Evolutionary conservation across 64 coral and sea anemone species (phyloP).

Genomic region (Acropora tenuis): DNA sequence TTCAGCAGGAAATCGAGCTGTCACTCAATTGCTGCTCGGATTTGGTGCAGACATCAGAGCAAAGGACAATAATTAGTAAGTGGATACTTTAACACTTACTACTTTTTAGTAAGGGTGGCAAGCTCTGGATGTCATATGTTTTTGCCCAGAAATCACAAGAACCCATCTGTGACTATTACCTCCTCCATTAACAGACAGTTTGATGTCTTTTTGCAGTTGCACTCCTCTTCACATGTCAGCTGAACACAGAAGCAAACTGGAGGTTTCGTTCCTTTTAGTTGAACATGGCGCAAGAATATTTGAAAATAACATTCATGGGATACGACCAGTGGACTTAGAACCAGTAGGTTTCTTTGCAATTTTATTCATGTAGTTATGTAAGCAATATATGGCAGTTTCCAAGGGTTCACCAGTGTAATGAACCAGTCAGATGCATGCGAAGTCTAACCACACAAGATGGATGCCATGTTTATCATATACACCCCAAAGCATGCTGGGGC

Average conservation of each 20-base stretch:
- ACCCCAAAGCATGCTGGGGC: too few relatives aligned
- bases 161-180: too few relatives aligned
- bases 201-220: background rate
- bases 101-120: too few relatives aligned
- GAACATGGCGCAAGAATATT: slow-evolving; percentile 98
- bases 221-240: slow-evolving; percentile 97
- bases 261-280: slow-evolving; percentile 91
- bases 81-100: background rate
- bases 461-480: too few relatives aligned
- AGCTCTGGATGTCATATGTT: too few relatives aligned
- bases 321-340: slow-evolving; percentile 87
- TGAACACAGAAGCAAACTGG: slow-evolving; percentile 77
- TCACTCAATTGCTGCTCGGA: slow-evolving; percentile 78
- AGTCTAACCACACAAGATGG: too few relatives aligned
- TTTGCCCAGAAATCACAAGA: too few relatives aligned
- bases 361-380: too few relatives aligned
- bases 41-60: slow-evolving; percentile 92
- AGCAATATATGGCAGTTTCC: too few relatives aligned
- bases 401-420: too few relatives aligned
- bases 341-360: slow-evolving; percentile 36
- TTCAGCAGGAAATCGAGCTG: slow-evolving; percentile 75
- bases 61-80: slow-evolving; percentile 96
- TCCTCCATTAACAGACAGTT: background rate
- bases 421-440: too few relatives aligned
- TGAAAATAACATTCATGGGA: slow-evolving; percentile 90